Evolutionary conservation across 2,797 vertebrate genomes (phyloP), one percentile per base, ranked within the genome.

Genomic region (Adrianichthys oophorus): DNA sequence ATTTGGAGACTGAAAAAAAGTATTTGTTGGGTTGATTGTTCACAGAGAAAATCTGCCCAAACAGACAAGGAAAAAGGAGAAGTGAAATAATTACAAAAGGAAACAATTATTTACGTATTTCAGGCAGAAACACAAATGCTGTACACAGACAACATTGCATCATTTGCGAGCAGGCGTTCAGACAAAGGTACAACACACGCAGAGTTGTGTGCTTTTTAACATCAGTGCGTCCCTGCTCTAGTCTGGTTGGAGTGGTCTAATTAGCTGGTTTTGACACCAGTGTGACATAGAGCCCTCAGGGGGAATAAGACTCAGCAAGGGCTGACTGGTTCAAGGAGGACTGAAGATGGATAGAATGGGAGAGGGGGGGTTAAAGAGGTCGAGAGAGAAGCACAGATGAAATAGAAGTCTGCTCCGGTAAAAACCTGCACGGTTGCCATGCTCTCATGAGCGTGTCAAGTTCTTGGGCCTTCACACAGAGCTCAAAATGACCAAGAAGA

Each of bases 211-310:
- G 78, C 72, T 82, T 85, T 79, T 85, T 67, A 87, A 78, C 83
- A 86, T 79, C 74, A 71, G 70, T 53, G 63, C 50, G 41, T 62
- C 67, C 65, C 80, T 57, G 69, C 74, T 75, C 80, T 80, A 57
- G 75, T 48, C 78, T 75, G 71, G 84, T 82, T 85, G 87, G 89
- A 84, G 83, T 81, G 79, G 78, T 85, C 86, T 90, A 91, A 92
- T 92, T 90, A 90, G 90, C 80, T 84, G 80, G 80, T 89, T 89
- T 88, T 89, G 88, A 91, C 90, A 89, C 87, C 66, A 62, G 78
- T 79, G 82, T 90, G 87, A 89, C 90, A 89, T 79, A 66, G 60
- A 75, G 79, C 74, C 89, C 86, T 82, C 75, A 56, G 80, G 85
- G 85, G 82, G 80, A 79, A 82, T 78, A 68, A 83, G 76, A 80